phyloP scores from a whole-genome alignment of 2,113 vertebrate species.

The Himantopus leucocephalus region DNA sequence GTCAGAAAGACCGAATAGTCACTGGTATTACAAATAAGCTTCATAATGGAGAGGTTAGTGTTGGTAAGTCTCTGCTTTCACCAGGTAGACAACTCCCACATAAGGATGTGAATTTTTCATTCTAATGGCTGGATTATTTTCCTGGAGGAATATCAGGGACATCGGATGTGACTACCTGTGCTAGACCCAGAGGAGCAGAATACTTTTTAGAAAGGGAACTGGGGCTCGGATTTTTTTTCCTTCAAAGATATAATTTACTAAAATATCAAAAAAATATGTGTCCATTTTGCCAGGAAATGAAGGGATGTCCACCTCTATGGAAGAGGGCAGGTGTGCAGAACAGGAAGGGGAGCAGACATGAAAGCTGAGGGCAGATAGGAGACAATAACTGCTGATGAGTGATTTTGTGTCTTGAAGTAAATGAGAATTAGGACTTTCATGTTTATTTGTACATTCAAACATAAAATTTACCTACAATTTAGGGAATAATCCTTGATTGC shows the following conservation, averaged over 20 bases:
- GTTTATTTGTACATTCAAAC: background rate
- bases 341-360: background rate
- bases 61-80: background rate
- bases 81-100: background rate
- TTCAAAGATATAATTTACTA: background rate
- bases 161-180: background rate
- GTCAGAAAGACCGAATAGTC: background rate
- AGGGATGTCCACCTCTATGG: background rate
- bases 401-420: background rate
- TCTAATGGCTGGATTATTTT: background rate
- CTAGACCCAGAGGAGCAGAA: background rate
- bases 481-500: background rate
- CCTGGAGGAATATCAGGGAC: background rate
- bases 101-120: background rate
- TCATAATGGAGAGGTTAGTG: background rate
- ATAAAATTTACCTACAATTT: background rate
- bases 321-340: background rate
- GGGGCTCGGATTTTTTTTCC: background rate
- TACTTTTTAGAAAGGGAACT: background rate
- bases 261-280: background rate
- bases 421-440: background rate
- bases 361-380: background rate
- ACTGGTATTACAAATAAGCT: background rate
- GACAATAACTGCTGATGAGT: background rate
- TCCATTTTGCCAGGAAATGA: background rate